phyloP scores from a whole-genome alignment of 2,113 vertebrate species.

The Butorides virescens region DNA sequence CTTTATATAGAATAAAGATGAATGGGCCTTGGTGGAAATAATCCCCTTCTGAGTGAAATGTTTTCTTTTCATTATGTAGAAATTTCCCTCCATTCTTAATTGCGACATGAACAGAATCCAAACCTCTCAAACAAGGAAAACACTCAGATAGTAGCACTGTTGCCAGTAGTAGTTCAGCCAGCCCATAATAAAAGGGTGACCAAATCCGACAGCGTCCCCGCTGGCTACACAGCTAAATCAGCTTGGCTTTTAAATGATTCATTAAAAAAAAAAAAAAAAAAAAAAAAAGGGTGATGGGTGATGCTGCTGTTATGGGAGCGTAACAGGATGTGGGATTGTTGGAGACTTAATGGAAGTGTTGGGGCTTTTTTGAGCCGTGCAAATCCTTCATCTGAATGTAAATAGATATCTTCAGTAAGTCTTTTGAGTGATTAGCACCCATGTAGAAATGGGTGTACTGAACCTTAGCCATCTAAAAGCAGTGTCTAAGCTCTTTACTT shows the following conservation, averaged over 20 bases:
- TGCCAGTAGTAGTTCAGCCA: background rate
- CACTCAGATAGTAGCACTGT: background rate
- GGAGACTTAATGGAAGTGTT: background rate
- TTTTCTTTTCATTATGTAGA: background rate
- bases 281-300: background rate
- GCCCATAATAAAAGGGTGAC: background rate
- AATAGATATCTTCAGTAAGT: background rate
- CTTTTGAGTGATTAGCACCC: background rate
- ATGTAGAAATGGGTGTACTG: background rate
- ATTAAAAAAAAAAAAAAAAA: constrained; percentile 18
- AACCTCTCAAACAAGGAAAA: constrained; percentile 10
- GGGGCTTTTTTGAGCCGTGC: background rate
- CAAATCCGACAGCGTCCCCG: background rate
- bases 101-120: constrained; percentile 4
- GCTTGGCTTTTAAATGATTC: constrained; percentile 41
- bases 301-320: constrained; percentile 18
- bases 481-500: background rate
- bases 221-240: constrained; percentile 21
- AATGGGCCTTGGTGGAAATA: constrained; percentile 7
- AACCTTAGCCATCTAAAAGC: background rate
- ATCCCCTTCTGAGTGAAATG: background rate
- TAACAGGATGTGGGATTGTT: background rate
- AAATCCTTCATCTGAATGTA: background rate
- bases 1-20: constrained; percentile 22
- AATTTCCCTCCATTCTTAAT: constrained; percentile 25